A percentile compares a stretch with the other conserved stretches of the same genome.
These are phyloP conservation scores for Parnassius smintheus DNA, from an alignment of 2,888 invertebrate genomes.

Conservation along the genomic window DNA sequence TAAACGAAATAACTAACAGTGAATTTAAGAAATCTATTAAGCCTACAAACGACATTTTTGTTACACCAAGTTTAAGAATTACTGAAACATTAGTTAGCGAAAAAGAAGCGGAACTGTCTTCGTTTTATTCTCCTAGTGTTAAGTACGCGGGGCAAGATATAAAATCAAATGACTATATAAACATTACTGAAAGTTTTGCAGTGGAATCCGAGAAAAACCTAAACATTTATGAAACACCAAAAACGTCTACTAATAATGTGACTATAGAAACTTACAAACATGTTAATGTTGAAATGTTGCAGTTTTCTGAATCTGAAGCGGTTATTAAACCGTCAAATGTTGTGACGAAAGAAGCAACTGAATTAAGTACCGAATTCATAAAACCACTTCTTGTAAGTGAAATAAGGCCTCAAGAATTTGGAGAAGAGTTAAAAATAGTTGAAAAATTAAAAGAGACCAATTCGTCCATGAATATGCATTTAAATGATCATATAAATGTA, in stretches of 20 bases:
- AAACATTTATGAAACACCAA: constrained; percentile 36
- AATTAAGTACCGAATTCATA: constrained; percentile 42
- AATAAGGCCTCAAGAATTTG: constrained; percentile 67
- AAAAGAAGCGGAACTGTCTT: constrained; percentile 42
- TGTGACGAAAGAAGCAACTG: constrained; percentile 38
- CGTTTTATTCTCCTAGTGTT: constrained; percentile 43
- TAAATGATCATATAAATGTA: constrained; percentile 44
- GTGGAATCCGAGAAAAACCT: constrained; percentile 53
- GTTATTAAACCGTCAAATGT: constrained; percentile 33
- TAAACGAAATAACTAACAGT: constrained; percentile 28
- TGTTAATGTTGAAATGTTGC: constrained; percentile 47
- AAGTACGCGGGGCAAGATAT: constrained; percentile 59
- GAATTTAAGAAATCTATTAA: constrained; percentile 31
- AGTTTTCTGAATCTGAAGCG: constrained; percentile 48
- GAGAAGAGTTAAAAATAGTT: constrained; percentile 39
- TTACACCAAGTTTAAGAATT: constrained; percentile 45
- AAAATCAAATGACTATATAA: constrained; percentile 63
- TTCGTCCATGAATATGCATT: constrained; percentile 44
- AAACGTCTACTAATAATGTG: constrained; percentile 39
- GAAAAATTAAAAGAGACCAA: constrained; percentile 35
- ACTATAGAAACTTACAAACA: constrained; percentile 47
- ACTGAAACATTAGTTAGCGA: constrained; percentile 53
- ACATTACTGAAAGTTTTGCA: constrained; percentile 46
- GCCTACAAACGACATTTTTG: constrained; percentile 51
- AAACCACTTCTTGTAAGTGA: constrained; percentile 64